A percentile compares a stretch with the other conserved stretches of the same genome.
Conservation (phyloP, 2,113 vertebrate genomes). For the Tinamus guttatus region DNA sequence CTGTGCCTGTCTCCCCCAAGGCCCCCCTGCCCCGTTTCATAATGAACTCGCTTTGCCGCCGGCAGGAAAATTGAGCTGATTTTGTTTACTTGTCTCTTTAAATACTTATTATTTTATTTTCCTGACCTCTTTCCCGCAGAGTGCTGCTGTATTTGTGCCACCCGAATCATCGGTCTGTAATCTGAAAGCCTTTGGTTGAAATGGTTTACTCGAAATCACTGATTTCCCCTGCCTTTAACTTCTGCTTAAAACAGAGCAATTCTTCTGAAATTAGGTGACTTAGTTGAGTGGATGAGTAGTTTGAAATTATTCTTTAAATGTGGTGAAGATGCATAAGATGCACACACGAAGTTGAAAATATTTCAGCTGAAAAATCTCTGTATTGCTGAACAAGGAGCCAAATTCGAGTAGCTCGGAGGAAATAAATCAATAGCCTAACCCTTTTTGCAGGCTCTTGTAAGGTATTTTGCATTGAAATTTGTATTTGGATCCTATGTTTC, state of each 20-base stretch:
- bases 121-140: slow-evolving; percentile 15
- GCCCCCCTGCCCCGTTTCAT: not conserved
- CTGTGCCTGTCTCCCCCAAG: not conserved
- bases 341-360: not conserved
- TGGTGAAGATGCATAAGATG: not conserved
- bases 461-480: not conserved
- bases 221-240: not conserved
- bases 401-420: not conserved
- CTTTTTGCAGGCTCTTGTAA: not conserved
- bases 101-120: slow-evolving; percentile 55
- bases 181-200: not conserved
- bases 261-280: fast-evolving
- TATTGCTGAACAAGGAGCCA: not conserved
- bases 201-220: not conserved
- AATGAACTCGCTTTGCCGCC: slow-evolving; percentile 42
- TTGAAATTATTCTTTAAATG: not conserved
- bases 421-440: not conserved
- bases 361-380: not conserved
- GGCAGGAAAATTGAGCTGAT: slow-evolving; percentile 37
- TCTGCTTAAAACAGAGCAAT: not conserved
- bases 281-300: not conserved
- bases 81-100: slow-evolving; percentile 56
- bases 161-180: not conserved
- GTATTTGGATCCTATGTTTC: not conserved
- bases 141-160: slow-evolving; percentile 27